Conservation (phyloP, 2,113 vertebrate genomes). For the Hippocampus zosterae region DNA sequence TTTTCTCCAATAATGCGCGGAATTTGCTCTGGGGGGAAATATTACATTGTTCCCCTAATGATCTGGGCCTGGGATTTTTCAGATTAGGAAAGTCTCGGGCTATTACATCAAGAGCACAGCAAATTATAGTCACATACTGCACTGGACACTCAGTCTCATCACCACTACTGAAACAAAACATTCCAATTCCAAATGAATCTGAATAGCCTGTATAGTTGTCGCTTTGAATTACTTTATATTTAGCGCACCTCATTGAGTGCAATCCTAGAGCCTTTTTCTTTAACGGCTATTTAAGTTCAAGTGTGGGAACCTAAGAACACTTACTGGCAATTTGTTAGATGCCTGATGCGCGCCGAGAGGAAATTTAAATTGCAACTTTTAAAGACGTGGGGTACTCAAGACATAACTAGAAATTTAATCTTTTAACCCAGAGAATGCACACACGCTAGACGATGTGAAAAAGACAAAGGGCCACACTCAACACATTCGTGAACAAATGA, state of each 20-base stretch:
- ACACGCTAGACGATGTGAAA: neutral
- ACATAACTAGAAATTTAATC: neutral
- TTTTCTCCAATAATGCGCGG: conserved; percentile 56
- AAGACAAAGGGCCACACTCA: neutral
- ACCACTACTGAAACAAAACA: conserved; percentile 19
- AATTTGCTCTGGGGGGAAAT: conserved; percentile 43
- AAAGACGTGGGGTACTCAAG: neutral
- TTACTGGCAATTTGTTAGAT: conserved; percentile 4
- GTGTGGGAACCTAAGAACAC: neutral
- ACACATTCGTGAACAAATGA: neutral
- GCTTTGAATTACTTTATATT: neutral
- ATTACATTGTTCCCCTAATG: conserved; percentile 29
- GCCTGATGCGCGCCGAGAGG: neutral
- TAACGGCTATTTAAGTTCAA: neutral
- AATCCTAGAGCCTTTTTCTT: neutral
- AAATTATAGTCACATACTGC: neutral
- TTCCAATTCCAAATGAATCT: conserved; percentile 27
- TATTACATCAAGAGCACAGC: conserved; percentile 9
- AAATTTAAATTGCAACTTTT: conserved; percentile 1
- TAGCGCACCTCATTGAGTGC: neutral
- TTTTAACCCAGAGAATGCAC: neutral
- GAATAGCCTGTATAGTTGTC: neutral
- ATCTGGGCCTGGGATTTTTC: conserved; percentile 36
- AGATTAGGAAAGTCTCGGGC: conserved; percentile 31
- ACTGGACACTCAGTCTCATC: conserved; percentile 13